Base-by-base conservation (phyloP, 2,113 vertebrate species). In the Echinops telfairi region DNA sequence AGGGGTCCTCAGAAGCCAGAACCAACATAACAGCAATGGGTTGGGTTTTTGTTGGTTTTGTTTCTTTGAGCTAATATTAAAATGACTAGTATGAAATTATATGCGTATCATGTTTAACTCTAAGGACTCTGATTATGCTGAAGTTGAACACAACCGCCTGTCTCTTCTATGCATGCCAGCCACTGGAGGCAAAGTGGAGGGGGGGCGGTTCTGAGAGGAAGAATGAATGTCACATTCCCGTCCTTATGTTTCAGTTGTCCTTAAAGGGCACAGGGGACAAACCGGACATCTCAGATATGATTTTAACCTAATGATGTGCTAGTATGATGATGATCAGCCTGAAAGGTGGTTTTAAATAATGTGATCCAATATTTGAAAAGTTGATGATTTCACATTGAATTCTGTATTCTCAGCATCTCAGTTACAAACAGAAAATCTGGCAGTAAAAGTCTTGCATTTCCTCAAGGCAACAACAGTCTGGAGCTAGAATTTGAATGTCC, bases 401-500 rank as follows among this genome's bases (percentile, higher is more conserved):
- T 89, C n/a, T 82, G 82, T 78, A 91, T 84, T 86, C 73, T 81
- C 27, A 66, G 80, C 66, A 86, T 66, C 76, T 90, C 27, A 93
- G 66, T 47, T 27, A 78, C 53, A 78, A 80, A 93, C 53, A 77
- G 85, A 29, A 53, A 40, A 47, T 88, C 33, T 77, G 60, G 27
- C 23, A 15, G 75, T 36, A n/a, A 2, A 64, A n/a, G 22, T 38
- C 84, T 33, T 36, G 14, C 11, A 33, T 27, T 82, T 38, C 60
- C 81, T 47, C 53, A 92, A 81, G 17, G 76, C 27, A 89, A 57
- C 38, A 80, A 53, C 20, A 95, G 16, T 38, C 68, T 81, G 25
- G 33, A 92, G 80, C 40, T 53, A 3, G 85, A 85, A 47, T 20
- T 58, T 40, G 76, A 40, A 58, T 33, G 20, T 3, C 6, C 53